A percentile compares a stretch with the other conserved stretches of the same genome.
These are phyloP conservation scores for Gobionotothen gibberifrons DNA, from an alignment of 2,797 vertebrate species.

Conservation along the genomic window DNA sequence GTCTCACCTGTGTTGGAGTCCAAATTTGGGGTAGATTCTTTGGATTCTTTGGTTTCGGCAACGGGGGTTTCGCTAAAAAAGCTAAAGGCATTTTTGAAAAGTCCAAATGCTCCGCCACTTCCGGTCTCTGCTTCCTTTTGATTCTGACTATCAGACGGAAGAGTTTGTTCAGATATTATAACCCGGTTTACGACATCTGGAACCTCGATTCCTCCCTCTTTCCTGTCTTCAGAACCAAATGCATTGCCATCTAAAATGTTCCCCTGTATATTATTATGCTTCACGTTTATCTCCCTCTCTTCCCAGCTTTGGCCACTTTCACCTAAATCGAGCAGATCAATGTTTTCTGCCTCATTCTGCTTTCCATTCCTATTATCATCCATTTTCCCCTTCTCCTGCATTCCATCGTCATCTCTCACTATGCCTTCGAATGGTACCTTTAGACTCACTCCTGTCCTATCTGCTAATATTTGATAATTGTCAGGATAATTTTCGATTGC, in stretches of 20 bases:
- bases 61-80: conserved; percentile 48
- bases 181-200: conserved; percentile 7
- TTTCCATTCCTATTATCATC: neutral
- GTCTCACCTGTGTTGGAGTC: conserved; percentile 13
- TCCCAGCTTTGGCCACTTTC: neutral
- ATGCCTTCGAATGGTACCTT: neutral
- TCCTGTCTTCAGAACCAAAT: neutral
- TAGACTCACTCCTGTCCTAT: conserved; percentile 1
- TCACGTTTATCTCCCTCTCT: neutral
- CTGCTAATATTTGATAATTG: neutral
- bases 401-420: neutral
- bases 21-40: conserved; percentile 15
- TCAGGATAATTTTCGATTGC: neutral
- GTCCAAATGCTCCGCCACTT: conserved; percentile 35
- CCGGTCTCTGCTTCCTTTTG: neutral
- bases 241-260: no score
- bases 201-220: neutral
- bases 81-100: conserved; percentile 54
- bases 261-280: neutral
- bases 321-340: no score
- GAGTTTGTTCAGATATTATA: conserved; percentile 18
- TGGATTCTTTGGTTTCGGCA: neutral
- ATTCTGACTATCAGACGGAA: neutral
- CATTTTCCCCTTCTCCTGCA: neutral
- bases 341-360: no score